phyloP scores from a whole-genome alignment of 2,797 vertebrate genomes.

The Pristis pectinata region DNA sequence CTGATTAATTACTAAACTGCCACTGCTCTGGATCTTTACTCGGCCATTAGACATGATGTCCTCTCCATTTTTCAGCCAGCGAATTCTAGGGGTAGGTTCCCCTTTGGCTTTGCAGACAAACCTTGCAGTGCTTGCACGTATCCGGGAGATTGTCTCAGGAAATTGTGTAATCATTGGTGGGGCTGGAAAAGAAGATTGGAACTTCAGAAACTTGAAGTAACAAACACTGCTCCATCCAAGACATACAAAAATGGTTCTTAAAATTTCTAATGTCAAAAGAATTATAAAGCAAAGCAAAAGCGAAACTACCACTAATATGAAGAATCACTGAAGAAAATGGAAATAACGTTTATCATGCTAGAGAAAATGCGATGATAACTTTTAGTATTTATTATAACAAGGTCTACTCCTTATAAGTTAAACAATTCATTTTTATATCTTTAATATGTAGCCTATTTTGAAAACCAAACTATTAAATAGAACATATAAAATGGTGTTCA shows the following conservation, averaged over 20 bases:
- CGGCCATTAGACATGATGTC: constrained; percentile 73
- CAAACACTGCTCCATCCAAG: background rate
- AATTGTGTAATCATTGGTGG: constrained; percentile 81
- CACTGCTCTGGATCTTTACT: constrained; percentile 79
- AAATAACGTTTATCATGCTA: too few relatives aligned
- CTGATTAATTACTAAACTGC: constrained; percentile 90
- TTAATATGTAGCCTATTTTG: background rate
- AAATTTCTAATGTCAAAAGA: background rate
- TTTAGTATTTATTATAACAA: background rate
- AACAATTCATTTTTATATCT: constrained; percentile 3
- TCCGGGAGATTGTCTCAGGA: constrained; percentile 83
- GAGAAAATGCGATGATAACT: background rate
- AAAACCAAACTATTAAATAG: background rate
- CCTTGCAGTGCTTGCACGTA: constrained; percentile 86
- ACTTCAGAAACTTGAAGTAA: constrained; percentile 16
- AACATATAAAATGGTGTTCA: background rate
- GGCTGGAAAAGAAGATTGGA: constrained; percentile 54
- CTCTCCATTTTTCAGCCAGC: constrained; percentile 84
- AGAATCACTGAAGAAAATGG: background rate
- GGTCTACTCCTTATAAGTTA: background rate
- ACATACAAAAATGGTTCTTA: background rate
- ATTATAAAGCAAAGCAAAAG: background rate
- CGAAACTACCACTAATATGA: background rate
- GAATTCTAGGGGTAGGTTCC: constrained; percentile 70
- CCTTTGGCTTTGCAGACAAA: constrained; percentile 90